Evolutionary conservation across 2,797 vertebrate genomes (phyloP), one percentile per base, ranked within the genome.

Genomic region (Moxostoma hubbsi): DNA sequence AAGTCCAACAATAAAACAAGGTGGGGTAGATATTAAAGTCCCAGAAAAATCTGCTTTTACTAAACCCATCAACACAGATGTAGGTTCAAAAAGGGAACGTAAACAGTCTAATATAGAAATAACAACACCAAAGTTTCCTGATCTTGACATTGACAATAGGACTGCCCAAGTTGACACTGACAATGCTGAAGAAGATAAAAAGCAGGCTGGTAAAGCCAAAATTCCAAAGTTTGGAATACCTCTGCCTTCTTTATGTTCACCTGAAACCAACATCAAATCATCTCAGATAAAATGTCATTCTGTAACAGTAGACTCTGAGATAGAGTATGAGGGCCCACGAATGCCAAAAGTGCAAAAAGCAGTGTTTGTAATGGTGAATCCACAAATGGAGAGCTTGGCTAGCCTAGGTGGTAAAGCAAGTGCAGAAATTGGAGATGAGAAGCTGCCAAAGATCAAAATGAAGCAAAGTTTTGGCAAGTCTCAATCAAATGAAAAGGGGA

Each of bases 221-320:
- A 86, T 96, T 72, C 94, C 94, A 0, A 94, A 93, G 62, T 94
- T 95, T 75, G 93, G 93, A 8, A 81, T 95, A 2, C 88, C 87
- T 36, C 83, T 95, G 69, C 92, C 93, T 0, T 91, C 90, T 43
- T 88, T 90, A 4, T 83, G 86, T 0, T 85, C 87, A 54, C 92
- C 91, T 6, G 90, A 93, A 54, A 82, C 75, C 71, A 86, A 89
- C 69, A 55, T 92, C 3, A 85, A 81, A 72, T 53, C 72, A 71
- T 46, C 73, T 75, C 77, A 78, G 46, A 1, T 13, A 24, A 85
- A 83, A 76, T 62, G 54, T 57, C 62, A 61, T 74, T 86, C 80
- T 15, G 18, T 67, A 49, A 73, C 67, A 8, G 43, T 64, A 71
- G 86, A 89, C 1, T 77, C 85, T 80, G 90, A 93, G 10, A 72